Evolutionary conservation across 2,113 vertebrate genomes (phyloP), one percentile per base, ranked within the genome.

Genomic region (Amblyopsis rosae): DNA sequence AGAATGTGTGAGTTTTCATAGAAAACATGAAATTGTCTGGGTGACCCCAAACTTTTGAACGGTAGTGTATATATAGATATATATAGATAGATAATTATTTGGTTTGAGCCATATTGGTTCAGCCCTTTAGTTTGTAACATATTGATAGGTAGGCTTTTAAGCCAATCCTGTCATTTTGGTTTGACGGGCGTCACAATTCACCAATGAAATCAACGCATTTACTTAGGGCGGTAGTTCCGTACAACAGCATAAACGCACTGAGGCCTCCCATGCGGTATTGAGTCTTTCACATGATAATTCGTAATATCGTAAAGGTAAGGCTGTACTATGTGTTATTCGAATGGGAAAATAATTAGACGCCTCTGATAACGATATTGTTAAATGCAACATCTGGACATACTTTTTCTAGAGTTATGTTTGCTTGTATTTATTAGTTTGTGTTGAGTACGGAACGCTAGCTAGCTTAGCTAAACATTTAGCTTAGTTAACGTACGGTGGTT

Each of bases 251-350:
- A 89, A 88, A 77, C 81, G 51, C 19, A 64, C 69, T 63, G 69
- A 84, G 91, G 91, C 91, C 90, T 89, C 26, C 82, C 92, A 92
- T 91, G 91, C 84, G 92, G 79, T 86, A 73, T 58, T 71, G 77
- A 83, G 15, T 65, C 41, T 26, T 67, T 72, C 85, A 60, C 68
- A 62, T 56, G 26, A 66, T 15, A 54, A 79, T 65, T 59, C 19
- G 57, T 15, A 77, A 65, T 16, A 33, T 46, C 17, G 50, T 19
- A 12, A 70, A 81, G 90, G 92, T 93, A 84, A 83, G 72, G 48
- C 15, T 3, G 0, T 0, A 6, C 19, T 16, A n/a, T 6, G 0
- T 2, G 1, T 3, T 54, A 6, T 41, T 41, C 35, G 4, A 41
- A 5, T 3, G 35, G 4, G 35, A 15, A 15, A 7, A 0, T 0